Conservation (phyloP, 64 coral and sea anemone genomes). For the Orbicella faveolata region DNA sequence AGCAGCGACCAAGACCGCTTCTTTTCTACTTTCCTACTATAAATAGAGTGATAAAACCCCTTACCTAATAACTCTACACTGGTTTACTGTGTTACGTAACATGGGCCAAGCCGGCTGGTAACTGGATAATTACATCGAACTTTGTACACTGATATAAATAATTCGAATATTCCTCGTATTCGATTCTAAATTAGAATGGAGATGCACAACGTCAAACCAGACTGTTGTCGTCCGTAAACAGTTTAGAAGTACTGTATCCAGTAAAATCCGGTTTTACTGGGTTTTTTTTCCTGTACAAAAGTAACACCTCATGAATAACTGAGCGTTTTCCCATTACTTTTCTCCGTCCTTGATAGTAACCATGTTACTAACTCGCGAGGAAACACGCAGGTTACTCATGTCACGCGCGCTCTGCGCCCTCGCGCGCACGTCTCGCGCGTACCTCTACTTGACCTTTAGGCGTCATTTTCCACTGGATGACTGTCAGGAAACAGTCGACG, state of each 20-base stretch:
- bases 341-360: neutral
- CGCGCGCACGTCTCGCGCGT: constrained; percentile 1
- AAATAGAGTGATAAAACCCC: neutral
- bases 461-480: neutral
- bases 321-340: too few relatives aligned
- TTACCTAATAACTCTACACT: neutral
- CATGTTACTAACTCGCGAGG: neutral
- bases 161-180: constrained; percentile 33
- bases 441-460: neutral
- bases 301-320: neutral
- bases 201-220: neutral
- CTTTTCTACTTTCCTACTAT: neutral
- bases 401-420: neutral
- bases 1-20: neutral
- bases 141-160: constrained; percentile 56
- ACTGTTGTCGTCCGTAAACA: neutral
- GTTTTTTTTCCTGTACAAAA: neutral
- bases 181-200: constrained; percentile 30
- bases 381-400: neutral
- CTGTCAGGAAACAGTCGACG: neutral
- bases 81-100: neutral
- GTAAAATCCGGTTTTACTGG: constrained; percentile 48
- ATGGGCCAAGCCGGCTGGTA: neutral
- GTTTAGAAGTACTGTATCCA: neutral
- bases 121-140: constrained; percentile 37